Evolutionary conservation across 2,113 vertebrate genomes (phyloP), one percentile per base, ranked within the genome.

Genomic region (Nettapus auritus): DNA sequence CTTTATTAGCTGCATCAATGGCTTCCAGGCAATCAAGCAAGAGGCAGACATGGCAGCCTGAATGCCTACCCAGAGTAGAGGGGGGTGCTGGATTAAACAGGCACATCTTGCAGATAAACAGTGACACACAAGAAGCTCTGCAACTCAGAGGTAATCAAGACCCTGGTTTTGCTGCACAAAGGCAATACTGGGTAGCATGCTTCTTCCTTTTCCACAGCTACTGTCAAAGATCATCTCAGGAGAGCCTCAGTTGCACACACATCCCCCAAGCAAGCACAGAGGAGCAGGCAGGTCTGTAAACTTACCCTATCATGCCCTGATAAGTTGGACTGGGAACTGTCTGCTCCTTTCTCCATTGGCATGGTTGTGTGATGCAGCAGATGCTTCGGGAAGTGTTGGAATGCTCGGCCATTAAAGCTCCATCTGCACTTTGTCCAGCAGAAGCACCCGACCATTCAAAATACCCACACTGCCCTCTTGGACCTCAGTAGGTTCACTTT

Each of bases 161-260:
- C 4, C 28, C 60, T 21, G 0, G 1, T 11, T 36, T 18, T 8
- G 2, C 64, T 19, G 19, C 70, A 79, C 36, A 44, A 90, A 85
- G 7, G 26, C 57, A 69, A n/a, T 0, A 2, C n/a, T n/a, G 38
- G 67, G n/a, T 17, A 71, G 10, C 0, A 9, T 25, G 53, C 31
- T 53, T 26, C 33, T 57, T 60, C 18, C 31, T 50, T 36, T 34
- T 34, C 44, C 52, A 33, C 5, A 13, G 36, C n/a, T 20, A 33
- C 12, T 33, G 59, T 48, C 21, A 6, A 38, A 34, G 29, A 40
- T 38, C 38, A 55, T 11, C 66, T 56, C 38, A 12, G 29, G 40
- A 31, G 8, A 44, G 15, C 33, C 52, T 48, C 29, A 44, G 57
- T 33, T 12, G 50, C 44, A 10, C 52, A 26, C 1, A 1, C n/a